Evolutionary conservation across 2,888 invertebrate species (phyloP), one percentile per base, ranked within the genome.

Genomic region (Cephonodes hylas): DNA sequence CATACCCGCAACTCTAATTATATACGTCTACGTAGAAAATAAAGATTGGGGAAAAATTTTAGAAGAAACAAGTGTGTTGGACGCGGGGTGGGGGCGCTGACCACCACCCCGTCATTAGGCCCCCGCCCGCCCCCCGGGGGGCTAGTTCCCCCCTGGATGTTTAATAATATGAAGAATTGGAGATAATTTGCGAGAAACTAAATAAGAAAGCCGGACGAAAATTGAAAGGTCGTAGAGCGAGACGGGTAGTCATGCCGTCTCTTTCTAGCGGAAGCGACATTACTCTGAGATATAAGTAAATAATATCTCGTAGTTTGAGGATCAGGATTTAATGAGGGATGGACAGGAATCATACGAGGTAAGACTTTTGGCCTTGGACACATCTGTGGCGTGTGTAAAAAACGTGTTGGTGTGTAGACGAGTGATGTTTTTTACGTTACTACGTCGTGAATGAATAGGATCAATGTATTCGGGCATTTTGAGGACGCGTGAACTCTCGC

Each of bases 151-250:
- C 91, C 91, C 89, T 74, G 81, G 91, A 89, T 91, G 92, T 91
- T 91, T 92, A 92, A 92, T 92, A 91, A 92, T 92, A 92, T 92
- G 92, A 92, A 91, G 92, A 92, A 92, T 92, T 91, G 92, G 92
- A 91, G 91, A 92, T 92, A 92, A 92, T 92, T 92, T 92, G 92
- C 91, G 91, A 90, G 91, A 91, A 92, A 92, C 92, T 92, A 92
- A 92, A 92, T 92, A 92, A 92, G 91, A 91, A 91, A 89, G 91
- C 79, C 81, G 85, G 85, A 84, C 87, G 91, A 91, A 89, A 91
- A 92, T 90, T 91, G 91, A 91, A 91, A 90, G 91, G 90, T 85
- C 83, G 79, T 78, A 69, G 73, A 69, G 60, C 56, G 68, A 61
- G 65, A 56, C 45, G 59, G 31, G 27, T n/a, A 66, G 67, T 75